Conservation (phyloP, 1,140 invertebrate species). For the Zeugodacus cucurbitae region DNA sequence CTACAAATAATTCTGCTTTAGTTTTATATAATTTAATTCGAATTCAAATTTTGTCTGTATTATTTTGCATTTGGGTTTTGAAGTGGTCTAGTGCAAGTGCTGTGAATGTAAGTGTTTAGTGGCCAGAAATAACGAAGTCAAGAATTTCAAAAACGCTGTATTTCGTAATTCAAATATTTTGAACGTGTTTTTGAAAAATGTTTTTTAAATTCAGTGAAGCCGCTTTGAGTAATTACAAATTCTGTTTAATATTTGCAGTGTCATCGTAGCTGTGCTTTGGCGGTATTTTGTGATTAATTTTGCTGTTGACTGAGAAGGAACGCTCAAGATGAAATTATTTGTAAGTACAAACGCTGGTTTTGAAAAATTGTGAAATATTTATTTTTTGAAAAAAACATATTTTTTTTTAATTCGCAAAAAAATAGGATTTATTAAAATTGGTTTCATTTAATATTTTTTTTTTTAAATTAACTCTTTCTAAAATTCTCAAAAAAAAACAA, state of each 20-base stretch:
- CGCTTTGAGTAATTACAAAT: constrained; percentile 44
- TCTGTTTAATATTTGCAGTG: constrained; percentile 24
- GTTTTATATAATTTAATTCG: constrained; percentile 39
- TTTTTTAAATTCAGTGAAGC: neutral
- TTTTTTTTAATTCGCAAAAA: too few species aligned
- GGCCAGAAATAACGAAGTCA: too few species aligned
- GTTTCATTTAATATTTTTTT: too few species aligned
- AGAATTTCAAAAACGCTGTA: too few species aligned
- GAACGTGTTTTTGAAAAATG: neutral
- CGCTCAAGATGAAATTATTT: constrained; percentile 60
- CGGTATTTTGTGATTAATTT: constrained; percentile 29
- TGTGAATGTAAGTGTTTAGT: constrained; percentile 11
- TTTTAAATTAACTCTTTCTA: too few species aligned
- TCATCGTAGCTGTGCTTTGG: constrained; percentile 31
- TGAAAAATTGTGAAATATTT: too few species aligned
- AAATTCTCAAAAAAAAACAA: too few species aligned
- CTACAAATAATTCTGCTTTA: constrained; percentile 59
- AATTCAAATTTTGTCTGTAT: constrained; percentile 40
- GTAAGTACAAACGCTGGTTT: constrained; percentile 51
- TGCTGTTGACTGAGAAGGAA: neutral
- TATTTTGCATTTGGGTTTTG: constrained; percentile 50
- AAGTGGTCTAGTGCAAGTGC: constrained; percentile 12
- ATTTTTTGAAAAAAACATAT: too few species aligned
- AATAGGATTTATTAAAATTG: too few species aligned
- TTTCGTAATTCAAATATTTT: too few species aligned